phyloP scores from a whole-genome alignment of 2,113 vertebrate species.

The Catagonus wagneri region DNA sequence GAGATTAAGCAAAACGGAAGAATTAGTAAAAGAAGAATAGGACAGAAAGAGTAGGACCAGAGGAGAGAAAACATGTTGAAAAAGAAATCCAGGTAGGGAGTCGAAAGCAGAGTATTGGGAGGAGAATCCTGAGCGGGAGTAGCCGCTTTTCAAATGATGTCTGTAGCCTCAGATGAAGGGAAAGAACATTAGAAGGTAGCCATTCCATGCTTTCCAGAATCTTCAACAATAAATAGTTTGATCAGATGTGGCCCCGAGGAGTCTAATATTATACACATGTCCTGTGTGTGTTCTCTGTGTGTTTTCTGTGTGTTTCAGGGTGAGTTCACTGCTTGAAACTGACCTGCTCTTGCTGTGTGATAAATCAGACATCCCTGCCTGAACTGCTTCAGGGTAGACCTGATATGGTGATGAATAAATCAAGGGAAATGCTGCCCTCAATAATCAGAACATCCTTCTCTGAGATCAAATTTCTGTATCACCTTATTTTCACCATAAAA shows the following conservation, averaged over 20 bases:
- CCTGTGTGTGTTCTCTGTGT: neutral
- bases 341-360: neutral
- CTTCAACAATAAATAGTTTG: neutral
- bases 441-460: neutral
- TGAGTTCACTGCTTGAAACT: neutral
- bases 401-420: neutral
- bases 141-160: neutral
- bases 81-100: neutral
- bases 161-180: neutral
- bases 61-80: neutral
- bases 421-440: neutral
- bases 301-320: neutral
- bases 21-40: neutral
- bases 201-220: neutral
- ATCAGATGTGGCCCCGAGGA: neutral
- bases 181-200: neutral
- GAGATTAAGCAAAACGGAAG: neutral
- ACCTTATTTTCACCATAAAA: neutral
- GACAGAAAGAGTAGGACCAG: neutral
- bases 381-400: neutral
- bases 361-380: neutral
- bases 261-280: neutral
- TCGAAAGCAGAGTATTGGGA: neutral
- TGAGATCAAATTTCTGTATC: neutral
- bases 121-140: no score